These are phyloP conservation scores for Callinectes sapidus DNA, from an alignment of 2,888 invertebrate species.

Conservation along the genomic window DNA sequence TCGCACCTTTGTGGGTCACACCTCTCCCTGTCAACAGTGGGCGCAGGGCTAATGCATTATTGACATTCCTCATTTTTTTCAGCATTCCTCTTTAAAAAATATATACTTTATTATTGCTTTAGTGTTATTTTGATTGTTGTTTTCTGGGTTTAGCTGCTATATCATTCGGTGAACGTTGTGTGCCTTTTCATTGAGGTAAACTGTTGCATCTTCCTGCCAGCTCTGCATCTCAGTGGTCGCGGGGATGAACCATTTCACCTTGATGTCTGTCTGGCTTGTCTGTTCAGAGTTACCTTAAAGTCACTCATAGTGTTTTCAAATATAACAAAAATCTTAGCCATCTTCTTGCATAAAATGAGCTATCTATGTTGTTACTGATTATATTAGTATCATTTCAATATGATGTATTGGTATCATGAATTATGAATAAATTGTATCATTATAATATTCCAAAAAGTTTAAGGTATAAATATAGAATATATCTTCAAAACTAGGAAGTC, in stretches of 20 bases:
- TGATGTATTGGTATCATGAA: neutral
- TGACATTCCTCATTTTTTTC: neutral
- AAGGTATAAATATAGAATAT: neutral
- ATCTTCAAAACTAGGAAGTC: neutral
- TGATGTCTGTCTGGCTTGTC: neutral
- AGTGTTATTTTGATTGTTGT: too few relatives aligned
- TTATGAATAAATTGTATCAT: neutral
- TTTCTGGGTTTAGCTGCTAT: too few relatives aligned
- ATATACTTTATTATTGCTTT: too few relatives aligned
- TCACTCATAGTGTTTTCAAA: neutral
- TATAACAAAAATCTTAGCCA: neutral
- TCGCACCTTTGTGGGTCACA: constrained; percentile 33
- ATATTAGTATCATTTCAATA: neutral
- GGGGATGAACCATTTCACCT: neutral
- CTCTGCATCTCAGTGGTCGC: neutral
- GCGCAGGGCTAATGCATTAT: neutral
- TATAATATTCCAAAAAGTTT: neutral
- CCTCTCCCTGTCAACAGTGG: neutral
- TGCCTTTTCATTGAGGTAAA: too few relatives aligned
- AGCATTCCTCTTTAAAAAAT: neutral
- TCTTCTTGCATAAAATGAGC: too few relatives aligned
- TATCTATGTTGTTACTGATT: neutral
- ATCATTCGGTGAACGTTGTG: too few relatives aligned
- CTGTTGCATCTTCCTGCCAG: too few relatives aligned
- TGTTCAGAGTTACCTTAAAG: too few relatives aligned